Base-by-base conservation (phyloP, 1,140 invertebrate species). In the Plodia interpunctella region DNA sequence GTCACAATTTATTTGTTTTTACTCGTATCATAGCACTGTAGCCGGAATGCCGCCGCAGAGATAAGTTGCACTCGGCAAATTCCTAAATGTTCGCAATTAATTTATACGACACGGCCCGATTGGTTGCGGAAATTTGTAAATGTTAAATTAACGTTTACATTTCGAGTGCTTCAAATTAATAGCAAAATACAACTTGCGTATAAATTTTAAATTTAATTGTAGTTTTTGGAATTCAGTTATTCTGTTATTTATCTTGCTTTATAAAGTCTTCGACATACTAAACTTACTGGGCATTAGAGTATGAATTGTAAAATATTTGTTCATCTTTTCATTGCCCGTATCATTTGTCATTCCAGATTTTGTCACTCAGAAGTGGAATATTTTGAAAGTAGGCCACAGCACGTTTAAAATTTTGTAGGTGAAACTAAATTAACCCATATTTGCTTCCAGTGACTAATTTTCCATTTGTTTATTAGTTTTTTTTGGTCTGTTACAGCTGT, bases 71-170 rank as follows among this genome's bases (percentile, higher is more conserved):
- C 21, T 52, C 50, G 19, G 50, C 25, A 25, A 21, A 52, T 52
- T 20, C 50, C 50, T 20, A 13, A 51, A 52, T 52, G 50, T 74
- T 76, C 38, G 70, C 73, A 76, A 78, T 71, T 78, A 72, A 72
- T 72, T 66, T 62, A 59, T 60, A 68, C 55, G 58, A 60, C 67
- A 44, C 38, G 2, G 38, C 2, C 5, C 32, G 2, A 9, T n/a
- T 17, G 38, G 38, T n/a, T 44, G 30, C 6, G 30, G 9, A 32
- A 32, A 32, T 44, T 44, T 15, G 38, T 15, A 15, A 44, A 15
- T 44, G n/a, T 44, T 10, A 15, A 15, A 44, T 44, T 44, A 44
- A 44, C 38, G 38, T n/a, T n/a, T 15, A 17, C 5, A 44, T 44
- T 44, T 44, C 6, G 6, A 15, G 38, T 44, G 32, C 6, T 5